Conservation (phyloP, 2,113 vertebrate genomes). For the Morone chrysops region DNA sequence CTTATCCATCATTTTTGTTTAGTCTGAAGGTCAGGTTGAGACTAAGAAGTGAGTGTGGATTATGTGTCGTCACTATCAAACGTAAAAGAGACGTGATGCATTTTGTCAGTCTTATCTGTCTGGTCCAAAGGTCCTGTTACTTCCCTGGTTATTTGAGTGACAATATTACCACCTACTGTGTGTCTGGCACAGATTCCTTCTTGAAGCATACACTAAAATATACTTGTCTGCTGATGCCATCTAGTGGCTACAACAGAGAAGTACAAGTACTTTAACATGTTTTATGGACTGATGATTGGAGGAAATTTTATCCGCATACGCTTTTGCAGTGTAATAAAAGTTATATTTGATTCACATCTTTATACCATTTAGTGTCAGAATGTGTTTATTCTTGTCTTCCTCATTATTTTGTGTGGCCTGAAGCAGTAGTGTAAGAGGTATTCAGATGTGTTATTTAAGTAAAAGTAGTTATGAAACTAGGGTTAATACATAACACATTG, state of each 20-base stretch:
- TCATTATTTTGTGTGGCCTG: no score
- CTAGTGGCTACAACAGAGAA: conserved; percentile 40
- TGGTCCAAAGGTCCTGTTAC: background rate
- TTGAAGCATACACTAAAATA: background rate
- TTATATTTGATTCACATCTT: background rate
- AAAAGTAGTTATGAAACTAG: no score
- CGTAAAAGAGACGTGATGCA: background rate
- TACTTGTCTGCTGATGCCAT: conserved; percentile 43
- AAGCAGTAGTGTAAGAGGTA: no score
- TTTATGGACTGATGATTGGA: background rate
- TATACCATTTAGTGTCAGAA: background rate
- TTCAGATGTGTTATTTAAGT: no score
- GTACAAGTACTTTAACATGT: background rate
- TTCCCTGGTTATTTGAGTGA: background rate
- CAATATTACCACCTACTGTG: no score
- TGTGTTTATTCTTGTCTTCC: background rate
- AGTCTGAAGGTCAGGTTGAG: background rate
- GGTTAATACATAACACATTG: no score
- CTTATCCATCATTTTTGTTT: background rate
- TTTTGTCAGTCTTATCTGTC: background rate
- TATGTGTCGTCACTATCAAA: background rate
- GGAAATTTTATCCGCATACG: background rate
- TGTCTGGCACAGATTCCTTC: background rate
- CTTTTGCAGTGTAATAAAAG: background rate
- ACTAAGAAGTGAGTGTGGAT: background rate